Base-by-base conservation (phyloP, 2,113 vertebrate species). In the Eudyptes chrysolophus region DNA sequence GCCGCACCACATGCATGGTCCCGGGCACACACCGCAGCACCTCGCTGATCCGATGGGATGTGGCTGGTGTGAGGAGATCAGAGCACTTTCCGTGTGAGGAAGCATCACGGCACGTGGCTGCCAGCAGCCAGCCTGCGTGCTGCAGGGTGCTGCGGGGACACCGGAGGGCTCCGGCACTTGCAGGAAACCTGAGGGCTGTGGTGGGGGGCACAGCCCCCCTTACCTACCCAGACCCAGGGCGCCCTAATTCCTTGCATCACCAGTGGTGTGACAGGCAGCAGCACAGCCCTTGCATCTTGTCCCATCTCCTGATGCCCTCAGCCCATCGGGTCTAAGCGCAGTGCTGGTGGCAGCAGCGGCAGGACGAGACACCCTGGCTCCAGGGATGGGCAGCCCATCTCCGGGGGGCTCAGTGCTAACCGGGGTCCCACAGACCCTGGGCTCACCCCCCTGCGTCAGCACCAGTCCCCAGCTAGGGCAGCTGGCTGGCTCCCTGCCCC, bases 401-500 rank as follows among this genome's bases (percentile, higher is more conserved):
- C 42, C 3, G 10, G 36, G 21, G 61, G 26, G 16, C 38, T 74
- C 44, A 22, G 8, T 29, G 51, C 29, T 61, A 30, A 46, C 9
- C 3, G 27, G 69, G 60, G 58, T 74, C 64, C 25, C 58, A 17
- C 26, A 32, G 78, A 84, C 42, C 83, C 69, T 44, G 4, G 3
- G 48, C 18, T 91, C 1, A 0, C 7, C 27, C 68, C 46, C 24
- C 6, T 4, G 24, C 2, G 3, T 36, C 32, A 26, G 65, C 65
- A 18, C 29, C 4, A 1, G 14, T 52, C 30, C 24, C 55, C 24
- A 48, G 18, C 11, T 18, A 3, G 25, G 65, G 42, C 5, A 1
- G 32, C 3, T 46, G 34, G 25, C 36, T 0, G 3, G 16, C 20
- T 74, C 32, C 58, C 24, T 3, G 5, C 27, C 1, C 51, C 1